Conservation (phyloP, 2,797 vertebrate species). For the Lacerta bilineata region DNA sequence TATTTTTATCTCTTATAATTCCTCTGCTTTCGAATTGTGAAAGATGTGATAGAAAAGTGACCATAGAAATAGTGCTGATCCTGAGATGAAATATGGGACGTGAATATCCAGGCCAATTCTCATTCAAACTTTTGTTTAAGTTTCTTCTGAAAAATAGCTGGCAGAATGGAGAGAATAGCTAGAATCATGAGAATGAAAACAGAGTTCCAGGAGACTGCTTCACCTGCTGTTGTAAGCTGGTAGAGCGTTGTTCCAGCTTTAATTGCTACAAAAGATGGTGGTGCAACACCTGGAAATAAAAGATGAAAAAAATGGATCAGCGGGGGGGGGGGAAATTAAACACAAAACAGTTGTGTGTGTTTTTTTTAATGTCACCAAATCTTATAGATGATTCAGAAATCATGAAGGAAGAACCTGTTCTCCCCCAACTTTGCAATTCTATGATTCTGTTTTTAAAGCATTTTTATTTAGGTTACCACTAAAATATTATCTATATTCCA, state of each 20-base stretch:
- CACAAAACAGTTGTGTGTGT: background rate
- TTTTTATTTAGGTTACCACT: background rate
- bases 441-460: background rate
- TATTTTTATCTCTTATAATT: slow-evolving; percentile 63
- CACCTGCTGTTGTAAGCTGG: slow-evolving; percentile 97
- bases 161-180: slow-evolving; percentile 93
- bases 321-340: background rate
- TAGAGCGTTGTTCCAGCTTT: slow-evolving; percentile 98
- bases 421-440: background rate
- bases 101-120: slow-evolving; percentile 66
- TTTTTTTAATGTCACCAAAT: slow-evolving; percentile 1
- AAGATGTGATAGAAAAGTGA: slow-evolving; percentile 75
- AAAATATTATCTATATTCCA: background rate
- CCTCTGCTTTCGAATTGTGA: slow-evolving; percentile 63
- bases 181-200: slow-evolving; percentile 92
- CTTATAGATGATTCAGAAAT: background rate
- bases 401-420: too few relatives aligned
- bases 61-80: slow-evolving; percentile 76
- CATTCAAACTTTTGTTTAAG: slow-evolving; percentile 95
- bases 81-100: slow-evolving; percentile 78
- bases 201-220: slow-evolving; percentile 98
- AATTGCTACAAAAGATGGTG: slow-evolving; percentile 97
- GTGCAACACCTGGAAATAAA: slow-evolving; percentile 89
- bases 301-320: slow-evolving; percentile 14
- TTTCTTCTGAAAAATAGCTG: slow-evolving; percentile 95